Evolutionary conservation across 2,888 invertebrate genomes (phyloP), one percentile per base, ranked within the genome.

Genomic region (Trichopoda pennipes): DNA sequence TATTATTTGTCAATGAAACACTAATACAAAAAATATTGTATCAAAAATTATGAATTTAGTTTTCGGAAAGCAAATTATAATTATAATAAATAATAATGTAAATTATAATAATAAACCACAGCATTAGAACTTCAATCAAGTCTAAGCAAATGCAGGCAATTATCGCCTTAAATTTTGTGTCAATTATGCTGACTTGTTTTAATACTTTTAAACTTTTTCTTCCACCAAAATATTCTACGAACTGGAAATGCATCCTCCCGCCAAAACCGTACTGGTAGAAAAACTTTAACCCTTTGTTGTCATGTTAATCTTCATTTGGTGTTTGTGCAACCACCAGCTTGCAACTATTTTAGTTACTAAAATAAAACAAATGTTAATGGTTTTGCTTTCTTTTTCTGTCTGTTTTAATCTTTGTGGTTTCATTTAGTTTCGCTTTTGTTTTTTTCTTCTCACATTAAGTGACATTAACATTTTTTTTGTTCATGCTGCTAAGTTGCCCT

Each of bases 261-360:
- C 19, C 32, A 21, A 53, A 38, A 38, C 3, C 35, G 8, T 12
- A 12, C 17, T 14, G 16, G 23, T 19, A 66, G 0, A 35, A 42
- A 14, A 23, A 2, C 32, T 44, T 21, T 23, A 63, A 32, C 63
- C 63, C 32, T 55, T 44, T 44, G 63, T 63, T 53, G 35, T 63
- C 73, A 55, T 55, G 73, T 73, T 63, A 63, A 63, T 73, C 55
- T 73, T 63, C 63, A 10, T 55, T 63, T 66, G 53, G 44, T n/a
- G 1, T 44, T 44, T 55, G 44, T 49, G 21, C 44, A 21, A 10
- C 61, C 44, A 55, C 55, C 28, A 72, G 51, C 72, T 61, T 60
- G 38, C 60, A 68, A 68, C 38, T 21, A 68, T 68, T 42, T 23
- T 19, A 35, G 49, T 21, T 23, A 53, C 32, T 66, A 10, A 38